phyloP scores from a whole-genome alignment of 2,888 invertebrate genomes.

The Heterodera filipjevi region DNA sequence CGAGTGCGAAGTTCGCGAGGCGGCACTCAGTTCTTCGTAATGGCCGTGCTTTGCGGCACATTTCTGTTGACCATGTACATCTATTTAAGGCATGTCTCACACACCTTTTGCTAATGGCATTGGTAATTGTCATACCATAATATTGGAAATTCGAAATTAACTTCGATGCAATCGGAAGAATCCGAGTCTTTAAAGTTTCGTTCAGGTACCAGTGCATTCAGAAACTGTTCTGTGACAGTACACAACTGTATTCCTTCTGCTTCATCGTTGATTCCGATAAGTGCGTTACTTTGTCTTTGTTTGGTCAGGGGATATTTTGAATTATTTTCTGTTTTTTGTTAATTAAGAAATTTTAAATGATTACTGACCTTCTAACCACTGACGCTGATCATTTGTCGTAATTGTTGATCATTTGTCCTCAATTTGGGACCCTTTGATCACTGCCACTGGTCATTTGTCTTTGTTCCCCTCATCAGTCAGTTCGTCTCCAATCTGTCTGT shows the following conservation, averaged over 20 bases:
- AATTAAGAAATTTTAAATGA: too few relatives aligned
- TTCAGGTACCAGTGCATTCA: constrained; percentile 46
- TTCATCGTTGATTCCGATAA: constrained; percentile 47
- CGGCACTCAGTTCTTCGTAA: constrained; percentile 18
- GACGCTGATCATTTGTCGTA: too few relatives aligned
- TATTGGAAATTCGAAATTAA: too few relatives aligned
- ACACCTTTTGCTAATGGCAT: background rate
- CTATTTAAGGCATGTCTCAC: constrained; percentile 8
- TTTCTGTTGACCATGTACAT: constrained; percentile 21
- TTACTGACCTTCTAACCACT: too few relatives aligned
- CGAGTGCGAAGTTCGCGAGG: background rate
- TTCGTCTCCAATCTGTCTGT: background rate
- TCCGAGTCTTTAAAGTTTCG: background rate
- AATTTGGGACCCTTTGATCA: background rate
- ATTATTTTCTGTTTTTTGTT: too few relatives aligned
- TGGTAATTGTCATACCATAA: too few relatives aligned
- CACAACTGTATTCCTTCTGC: constrained; percentile 54
- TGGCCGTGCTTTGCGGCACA: background rate
- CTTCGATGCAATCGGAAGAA: background rate
- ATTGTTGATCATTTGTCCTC: too few relatives aligned
- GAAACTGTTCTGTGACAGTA: constrained; percentile 55
- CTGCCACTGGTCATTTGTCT: background rate
- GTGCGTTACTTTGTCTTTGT: constrained; percentile 30
- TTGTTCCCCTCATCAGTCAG: background rate
- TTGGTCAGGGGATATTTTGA: too few relatives aligned